Conservation (phyloP, 2,113 vertebrate genomes). For the Sterrhoptilus dennistouni region DNA sequence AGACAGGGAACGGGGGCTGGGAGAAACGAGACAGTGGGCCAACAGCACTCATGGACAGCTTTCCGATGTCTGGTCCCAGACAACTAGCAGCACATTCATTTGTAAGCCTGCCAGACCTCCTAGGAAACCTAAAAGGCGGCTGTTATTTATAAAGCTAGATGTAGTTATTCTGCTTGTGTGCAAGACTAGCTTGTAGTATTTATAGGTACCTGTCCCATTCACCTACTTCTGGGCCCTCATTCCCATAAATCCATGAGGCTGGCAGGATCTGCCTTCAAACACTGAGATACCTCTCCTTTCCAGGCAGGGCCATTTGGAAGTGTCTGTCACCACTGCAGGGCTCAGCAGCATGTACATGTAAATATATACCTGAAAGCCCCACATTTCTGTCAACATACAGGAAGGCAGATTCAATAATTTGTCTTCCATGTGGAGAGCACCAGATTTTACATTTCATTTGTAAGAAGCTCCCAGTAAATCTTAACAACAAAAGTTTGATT, state of each 20-base stretch:
- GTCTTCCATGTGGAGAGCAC: neutral
- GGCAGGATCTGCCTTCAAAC: neutral
- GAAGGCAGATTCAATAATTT: neutral
- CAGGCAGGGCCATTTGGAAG: neutral
- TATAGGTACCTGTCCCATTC: constrained; percentile 42
- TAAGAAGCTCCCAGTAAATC: constrained; percentile 6
- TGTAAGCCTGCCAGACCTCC: constrained; percentile 54
- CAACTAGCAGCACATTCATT: constrained; percentile 23
- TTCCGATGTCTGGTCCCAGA: constrained; percentile 29
- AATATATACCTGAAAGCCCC: neutral
- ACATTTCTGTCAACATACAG: neutral
- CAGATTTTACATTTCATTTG: constrained; percentile 24
- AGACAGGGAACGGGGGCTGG: neutral
- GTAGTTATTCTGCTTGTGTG: neutral
- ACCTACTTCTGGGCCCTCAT: neutral
- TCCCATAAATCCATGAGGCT: neutral
- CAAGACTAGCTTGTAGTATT: neutral
- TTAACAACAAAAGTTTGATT: neutral
- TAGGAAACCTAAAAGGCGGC: constrained; percentile 43
- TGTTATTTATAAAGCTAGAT: constrained; percentile 49
- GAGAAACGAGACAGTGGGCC: neutral
- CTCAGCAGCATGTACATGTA: neutral
- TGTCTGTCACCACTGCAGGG: neutral
- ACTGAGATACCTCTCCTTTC: neutral
- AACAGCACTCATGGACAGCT: constrained; percentile 15